These are phyloP conservation scores for Zeugodacus cucurbitae DNA, from an alignment of 1,140 invertebrate genomes.

Conservation along the genomic window DNA sequence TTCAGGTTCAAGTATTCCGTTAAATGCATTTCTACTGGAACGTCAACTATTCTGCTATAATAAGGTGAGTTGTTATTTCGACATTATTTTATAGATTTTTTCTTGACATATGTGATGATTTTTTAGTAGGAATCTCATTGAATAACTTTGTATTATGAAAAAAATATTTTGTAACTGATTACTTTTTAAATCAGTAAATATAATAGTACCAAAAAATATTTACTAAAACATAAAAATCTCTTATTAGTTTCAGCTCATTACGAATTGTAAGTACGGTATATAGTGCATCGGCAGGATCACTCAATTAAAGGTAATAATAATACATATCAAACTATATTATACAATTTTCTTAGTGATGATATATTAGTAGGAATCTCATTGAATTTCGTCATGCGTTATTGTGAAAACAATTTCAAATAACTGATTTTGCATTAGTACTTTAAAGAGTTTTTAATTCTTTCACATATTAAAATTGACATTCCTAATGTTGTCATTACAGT, in stretches of 20 bases:
- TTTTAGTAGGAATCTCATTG: slow-evolving; percentile 1
- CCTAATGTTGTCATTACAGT: neutral
- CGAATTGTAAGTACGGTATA: neutral
- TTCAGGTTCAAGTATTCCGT: neutral
- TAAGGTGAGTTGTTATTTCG: neutral
- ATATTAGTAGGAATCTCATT: slow-evolving; percentile 43
- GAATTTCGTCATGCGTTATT: slow-evolving; percentile 11
- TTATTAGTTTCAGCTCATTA: neutral
- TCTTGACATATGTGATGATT: neutral
- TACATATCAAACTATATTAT: neutral
- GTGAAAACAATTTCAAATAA: slow-evolving; percentile 36
- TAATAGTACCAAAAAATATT: neutral
- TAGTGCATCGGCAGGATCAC: neutral
- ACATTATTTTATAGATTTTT: neutral
- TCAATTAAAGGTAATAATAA: neutral
- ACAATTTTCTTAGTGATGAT: slow-evolving; percentile 4
- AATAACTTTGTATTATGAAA: neutral
- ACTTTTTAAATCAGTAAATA: neutral
- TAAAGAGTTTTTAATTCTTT: neutral
- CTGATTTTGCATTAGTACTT: neutral
- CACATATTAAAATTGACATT: neutral
- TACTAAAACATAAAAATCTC: neutral
- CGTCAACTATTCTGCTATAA: too few species aligned
- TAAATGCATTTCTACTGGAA: too few species aligned
- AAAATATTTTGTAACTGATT: neutral